Conservation (phyloP, 1,140 invertebrate genomes). For the Hylaeus volcanicus region DNA sequence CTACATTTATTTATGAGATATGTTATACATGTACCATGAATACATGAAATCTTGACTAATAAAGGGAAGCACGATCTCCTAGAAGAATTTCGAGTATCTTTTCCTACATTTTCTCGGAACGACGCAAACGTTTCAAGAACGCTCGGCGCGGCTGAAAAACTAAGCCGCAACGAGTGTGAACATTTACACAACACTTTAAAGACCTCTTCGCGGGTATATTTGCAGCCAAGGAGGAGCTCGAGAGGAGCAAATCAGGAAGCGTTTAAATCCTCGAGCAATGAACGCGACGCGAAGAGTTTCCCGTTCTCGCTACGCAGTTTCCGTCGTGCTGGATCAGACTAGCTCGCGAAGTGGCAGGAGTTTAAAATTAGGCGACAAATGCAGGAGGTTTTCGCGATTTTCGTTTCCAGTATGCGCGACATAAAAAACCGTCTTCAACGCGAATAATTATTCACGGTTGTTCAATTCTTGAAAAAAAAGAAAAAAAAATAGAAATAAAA, state of each 20-base stretch:
- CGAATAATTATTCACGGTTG: too few relatives aligned
- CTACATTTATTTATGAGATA: too few relatives aligned
- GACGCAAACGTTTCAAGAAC: not conserved
- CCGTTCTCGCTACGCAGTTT: not conserved
- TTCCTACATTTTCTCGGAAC: not conserved
- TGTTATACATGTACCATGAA: too few relatives aligned
- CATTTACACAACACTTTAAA: not conserved
- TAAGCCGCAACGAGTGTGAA: not conserved
- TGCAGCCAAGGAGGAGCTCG: not conserved
- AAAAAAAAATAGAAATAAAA: too few relatives aligned
- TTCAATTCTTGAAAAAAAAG: too few relatives aligned
- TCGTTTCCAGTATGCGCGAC: not conserved
- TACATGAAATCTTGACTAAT: too few relatives aligned
- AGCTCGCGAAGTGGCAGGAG: constrained; percentile 20
- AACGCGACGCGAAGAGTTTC: constrained; percentile 3
- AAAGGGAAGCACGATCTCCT: too few relatives aligned
- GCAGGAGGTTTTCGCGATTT: not conserved
- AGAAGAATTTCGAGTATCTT: too few relatives aligned
- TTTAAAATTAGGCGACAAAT: constrained; percentile 37
- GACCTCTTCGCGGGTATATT: not conserved
- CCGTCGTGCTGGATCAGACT: not conserved
- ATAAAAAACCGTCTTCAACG: not conserved
- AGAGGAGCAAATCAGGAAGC: constrained; percentile 16
- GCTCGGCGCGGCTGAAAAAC: not conserved
- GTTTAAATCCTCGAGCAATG: constrained; percentile 4